phyloP scores from a whole-genome alignment of 2,888 invertebrate genomes.

The Xylocampa areola region DNA sequence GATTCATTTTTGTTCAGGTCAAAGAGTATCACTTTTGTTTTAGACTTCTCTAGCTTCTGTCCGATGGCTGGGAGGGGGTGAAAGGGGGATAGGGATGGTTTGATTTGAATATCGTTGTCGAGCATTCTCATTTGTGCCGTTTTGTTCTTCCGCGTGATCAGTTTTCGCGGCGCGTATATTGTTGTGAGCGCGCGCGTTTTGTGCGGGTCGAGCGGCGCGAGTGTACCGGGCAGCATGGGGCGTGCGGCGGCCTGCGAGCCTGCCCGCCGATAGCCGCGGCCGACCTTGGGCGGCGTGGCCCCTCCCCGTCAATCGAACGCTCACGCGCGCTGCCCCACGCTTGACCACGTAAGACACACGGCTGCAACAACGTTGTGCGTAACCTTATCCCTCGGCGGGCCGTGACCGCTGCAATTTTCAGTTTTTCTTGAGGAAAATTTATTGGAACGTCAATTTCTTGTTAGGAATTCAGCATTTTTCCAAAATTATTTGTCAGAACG shows the following conservation, averaged over 20 bases:
- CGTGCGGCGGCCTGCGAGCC: conserved; percentile 76
- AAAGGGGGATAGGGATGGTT: conserved; percentile 82
- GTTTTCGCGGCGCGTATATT: conserved; percentile 85
- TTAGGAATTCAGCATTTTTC: conserved; percentile 3
- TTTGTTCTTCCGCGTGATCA: conserved; percentile 77
- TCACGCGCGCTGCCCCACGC: conserved; percentile 48
- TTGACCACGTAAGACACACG: conserved; percentile 46
- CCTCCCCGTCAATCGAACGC: conserved; percentile 61
- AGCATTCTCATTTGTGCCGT: conserved; percentile 85
- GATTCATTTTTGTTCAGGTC: conserved; percentile 74
- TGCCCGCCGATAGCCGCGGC: conserved; percentile 76
- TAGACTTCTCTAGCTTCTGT: conserved; percentile 74
- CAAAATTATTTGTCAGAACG: conserved; percentile 19
- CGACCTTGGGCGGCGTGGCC: conserved; percentile 76
- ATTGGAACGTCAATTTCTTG: conserved; percentile 6
- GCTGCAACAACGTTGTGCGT: conserved; percentile 37
- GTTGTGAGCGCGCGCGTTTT: conserved; percentile 84
- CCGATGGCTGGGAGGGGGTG: conserved; percentile 86
- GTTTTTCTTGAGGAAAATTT: conserved; percentile 1
- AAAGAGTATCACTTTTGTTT: conserved; percentile 82
- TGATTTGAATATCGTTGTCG: conserved; percentile 78
- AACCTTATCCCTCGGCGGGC: conserved; percentile 5
- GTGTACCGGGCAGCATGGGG: conserved; percentile 82
- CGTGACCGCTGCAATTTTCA: conserved; percentile 2
- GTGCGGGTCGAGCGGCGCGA: conserved; percentile 80